phyloP scores from a whole-genome alignment of 2,888 invertebrate genomes.

The Seira musarum region DNA sequence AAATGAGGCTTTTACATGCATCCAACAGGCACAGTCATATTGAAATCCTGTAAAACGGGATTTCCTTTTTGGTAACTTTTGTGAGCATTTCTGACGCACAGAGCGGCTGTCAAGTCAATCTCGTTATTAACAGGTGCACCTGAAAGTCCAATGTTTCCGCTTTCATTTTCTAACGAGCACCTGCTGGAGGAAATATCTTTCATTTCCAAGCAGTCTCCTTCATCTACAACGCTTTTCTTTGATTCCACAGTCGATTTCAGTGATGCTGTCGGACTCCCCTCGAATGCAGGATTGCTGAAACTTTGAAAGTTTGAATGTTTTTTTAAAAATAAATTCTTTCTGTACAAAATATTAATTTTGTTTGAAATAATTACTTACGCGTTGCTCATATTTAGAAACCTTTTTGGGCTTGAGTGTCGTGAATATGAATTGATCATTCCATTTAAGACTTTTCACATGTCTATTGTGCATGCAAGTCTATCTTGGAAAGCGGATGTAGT shows the following conservation, averaged over 20 bases:
- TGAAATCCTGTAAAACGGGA: slow-evolving; percentile 40
- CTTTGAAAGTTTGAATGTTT: background rate
- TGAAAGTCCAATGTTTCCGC: too few species aligned
- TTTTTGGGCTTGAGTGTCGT: background rate
- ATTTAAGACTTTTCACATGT: too few species aligned
- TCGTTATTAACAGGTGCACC: too few species aligned
- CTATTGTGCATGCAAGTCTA: too few species aligned
- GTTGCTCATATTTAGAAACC: background rate
- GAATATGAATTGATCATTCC: background rate
- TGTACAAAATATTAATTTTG: background rate
- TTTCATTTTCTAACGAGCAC: background rate
- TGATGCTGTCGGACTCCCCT: slow-evolving; percentile 8
- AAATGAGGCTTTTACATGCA: slow-evolving; percentile 53
- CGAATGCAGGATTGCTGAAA: slow-evolving; percentile 23
- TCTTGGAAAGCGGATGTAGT: too few species aligned
- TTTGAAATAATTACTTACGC: background rate
- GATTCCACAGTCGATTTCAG: background rate
- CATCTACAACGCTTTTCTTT: background rate
- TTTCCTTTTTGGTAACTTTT: slow-evolving; percentile 40
- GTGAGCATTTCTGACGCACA: slow-evolving; percentile 28
- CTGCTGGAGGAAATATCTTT: background rate
- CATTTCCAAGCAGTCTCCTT: background rate
- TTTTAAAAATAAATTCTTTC: background rate
- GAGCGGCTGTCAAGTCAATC: background rate
- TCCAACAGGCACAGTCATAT: slow-evolving; percentile 50